These are phyloP conservation scores for Sceliomorpha sp. DNA, from an alignment of 2,888 invertebrate genomes.

Conservation along the genomic window DNA sequence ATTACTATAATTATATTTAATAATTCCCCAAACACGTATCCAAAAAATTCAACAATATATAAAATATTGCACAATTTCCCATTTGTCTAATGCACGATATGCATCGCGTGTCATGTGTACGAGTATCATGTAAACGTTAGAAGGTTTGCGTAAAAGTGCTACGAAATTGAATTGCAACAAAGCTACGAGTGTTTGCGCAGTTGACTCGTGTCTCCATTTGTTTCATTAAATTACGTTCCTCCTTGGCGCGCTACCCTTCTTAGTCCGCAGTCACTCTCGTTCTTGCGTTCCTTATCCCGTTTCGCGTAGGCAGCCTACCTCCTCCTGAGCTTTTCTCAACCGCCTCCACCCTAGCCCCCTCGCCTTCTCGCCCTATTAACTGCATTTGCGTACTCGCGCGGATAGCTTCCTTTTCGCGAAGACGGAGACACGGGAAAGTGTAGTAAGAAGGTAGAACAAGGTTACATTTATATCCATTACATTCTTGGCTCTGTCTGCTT, in stretches of 20 bases:
- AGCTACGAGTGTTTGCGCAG: conserved; percentile 59
- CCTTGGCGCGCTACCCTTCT: conserved; percentile 15
- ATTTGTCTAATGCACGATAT: conserved; percentile 1
- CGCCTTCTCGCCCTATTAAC: conserved; percentile 21
- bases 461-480: conserved; percentile 39
- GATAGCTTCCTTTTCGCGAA: conserved; percentile 4
- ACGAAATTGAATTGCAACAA: conserved; percentile 69
- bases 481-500: conserved; percentile 28
- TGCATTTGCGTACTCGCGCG: conserved; percentile 14
- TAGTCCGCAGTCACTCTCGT: conserved; percentile 1
- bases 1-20: too few species aligned
- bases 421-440: conserved; percentile 10
- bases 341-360: too few species aligned
- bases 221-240: conserved; percentile 69
- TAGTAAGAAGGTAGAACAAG: conserved; percentile 41
- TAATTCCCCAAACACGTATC: too few species aligned
- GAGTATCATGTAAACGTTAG: conserved; percentile 19
- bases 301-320: too few species aligned
- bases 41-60: too few species aligned
- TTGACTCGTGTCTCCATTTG: conserved; percentile 70
- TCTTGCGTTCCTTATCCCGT: conserved; percentile 5
- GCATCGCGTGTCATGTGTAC: conserved; percentile 1
- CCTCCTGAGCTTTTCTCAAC: too few species aligned
- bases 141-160: conserved; percentile 55
- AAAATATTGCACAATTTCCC: too few species aligned